Conservation (phyloP, 2,888 invertebrate genomes). For the Melieria omissa region DNA sequence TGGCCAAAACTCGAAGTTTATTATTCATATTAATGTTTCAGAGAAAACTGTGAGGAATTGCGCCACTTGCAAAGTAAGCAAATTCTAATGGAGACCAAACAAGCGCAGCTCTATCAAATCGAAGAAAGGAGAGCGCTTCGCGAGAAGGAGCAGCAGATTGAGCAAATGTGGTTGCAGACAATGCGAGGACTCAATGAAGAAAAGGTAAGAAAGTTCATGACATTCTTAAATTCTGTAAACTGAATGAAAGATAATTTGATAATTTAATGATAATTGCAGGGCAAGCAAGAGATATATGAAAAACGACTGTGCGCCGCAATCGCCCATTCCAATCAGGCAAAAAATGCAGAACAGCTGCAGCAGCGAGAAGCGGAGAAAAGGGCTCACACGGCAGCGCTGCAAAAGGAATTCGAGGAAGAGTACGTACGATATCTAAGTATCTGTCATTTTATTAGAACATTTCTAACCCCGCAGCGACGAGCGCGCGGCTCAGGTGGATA, state of each 20-base stretch:
- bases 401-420: slow-evolving; percentile 35
- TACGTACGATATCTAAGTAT: slow-evolving; percentile 19
- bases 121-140: slow-evolving; percentile 39
- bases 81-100: slow-evolving; percentile 45
- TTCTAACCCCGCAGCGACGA: not conserved
- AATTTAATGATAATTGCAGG: slow-evolving; percentile 12
- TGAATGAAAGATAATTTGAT: not conserved
- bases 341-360: slow-evolving; percentile 27
- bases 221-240: too few species aligned
- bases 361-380: slow-evolving; percentile 8
- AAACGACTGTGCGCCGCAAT: slow-evolving; percentile 38
- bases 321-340: slow-evolving; percentile 34
- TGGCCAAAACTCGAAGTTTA: not conserved
- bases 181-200: slow-evolving; percentile 40
- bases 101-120: slow-evolving; percentile 47
- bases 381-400: not conserved
- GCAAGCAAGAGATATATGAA: slow-evolving; percentile 39
- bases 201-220: slow-evolving; percentile 23
- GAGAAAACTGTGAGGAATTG: slow-evolving; percentile 47
- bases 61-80: slow-evolving; percentile 43
- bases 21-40: slow-evolving; percentile 15
- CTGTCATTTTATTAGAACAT: not conserved
- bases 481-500: not conserved
- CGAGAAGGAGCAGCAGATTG: slow-evolving; percentile 40
- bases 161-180: slow-evolving; percentile 43